Evolutionary conservation across 2,888 invertebrate genomes (phyloP).

Genomic region (Parnassius mnemosyne): DNA sequence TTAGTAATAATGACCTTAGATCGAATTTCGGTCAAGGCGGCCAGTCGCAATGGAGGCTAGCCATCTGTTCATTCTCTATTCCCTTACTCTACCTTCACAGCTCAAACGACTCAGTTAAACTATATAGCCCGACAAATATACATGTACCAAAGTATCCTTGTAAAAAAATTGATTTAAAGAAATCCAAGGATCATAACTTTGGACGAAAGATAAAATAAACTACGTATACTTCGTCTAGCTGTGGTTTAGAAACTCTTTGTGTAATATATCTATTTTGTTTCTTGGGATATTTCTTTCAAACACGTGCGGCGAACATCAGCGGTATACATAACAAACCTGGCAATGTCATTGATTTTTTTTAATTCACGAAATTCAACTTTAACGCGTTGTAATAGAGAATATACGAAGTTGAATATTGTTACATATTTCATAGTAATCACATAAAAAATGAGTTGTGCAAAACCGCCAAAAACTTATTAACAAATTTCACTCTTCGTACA

Average conservation of each 20-base stretch:
- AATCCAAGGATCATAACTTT: too few relatives aligned
- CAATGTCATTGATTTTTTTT: background rate
- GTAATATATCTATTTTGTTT: conserved; percentile 20
- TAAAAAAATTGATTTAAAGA: too few relatives aligned
- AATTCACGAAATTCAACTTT: conserved; percentile 27
- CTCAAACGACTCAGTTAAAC: too few relatives aligned
- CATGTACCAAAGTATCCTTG: too few relatives aligned
- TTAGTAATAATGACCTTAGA: too few relatives aligned
- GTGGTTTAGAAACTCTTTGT: conserved; percentile 2
- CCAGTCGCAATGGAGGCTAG: too few relatives aligned
- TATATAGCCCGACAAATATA: too few relatives aligned
- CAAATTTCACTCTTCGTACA: conserved; percentile 14
- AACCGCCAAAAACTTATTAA: conserved; percentile 25
- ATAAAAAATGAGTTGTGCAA: conserved; percentile 17
- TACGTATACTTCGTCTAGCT: background rate
- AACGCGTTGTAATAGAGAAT: conserved; percentile 6
- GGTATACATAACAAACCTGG: background rate
- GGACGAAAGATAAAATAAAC: background rate
- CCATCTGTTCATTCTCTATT: too few relatives aligned
- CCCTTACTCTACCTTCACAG: too few relatives aligned
- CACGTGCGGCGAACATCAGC: conserved; percentile 10
- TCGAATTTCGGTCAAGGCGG: too few relatives aligned
- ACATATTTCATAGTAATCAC: background rate
- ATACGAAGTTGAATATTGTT: background rate
- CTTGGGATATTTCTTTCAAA: conserved; percentile 9